Conservation (phyloP, 1,140 invertebrate species). For the Saccostrea echinata region DNA sequence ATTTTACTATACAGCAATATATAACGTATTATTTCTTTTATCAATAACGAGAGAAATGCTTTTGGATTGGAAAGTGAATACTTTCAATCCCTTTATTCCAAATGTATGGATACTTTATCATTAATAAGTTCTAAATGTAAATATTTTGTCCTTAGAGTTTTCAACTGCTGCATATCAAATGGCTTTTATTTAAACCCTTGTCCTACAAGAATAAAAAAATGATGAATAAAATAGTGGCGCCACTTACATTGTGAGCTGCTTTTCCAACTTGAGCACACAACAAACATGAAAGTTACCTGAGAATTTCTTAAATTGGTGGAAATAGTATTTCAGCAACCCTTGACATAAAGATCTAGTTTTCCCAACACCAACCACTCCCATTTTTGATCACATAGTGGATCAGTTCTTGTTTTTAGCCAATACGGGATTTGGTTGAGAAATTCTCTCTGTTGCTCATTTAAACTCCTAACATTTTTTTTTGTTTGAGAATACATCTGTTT, state of each 20-base stretch:
- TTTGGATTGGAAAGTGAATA: no score
- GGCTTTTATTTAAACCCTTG: conserved; percentile 55
- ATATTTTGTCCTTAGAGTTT: conserved; percentile 48
- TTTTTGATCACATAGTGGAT: conserved; percentile 48
- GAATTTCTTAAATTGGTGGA: conserved; percentile 36
- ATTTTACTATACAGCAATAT: no score
- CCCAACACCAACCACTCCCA: conserved; percentile 63
- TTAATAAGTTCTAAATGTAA: conserved; percentile 52
- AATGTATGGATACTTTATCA: conserved; percentile 65
- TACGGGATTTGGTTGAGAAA: conserved; percentile 49
- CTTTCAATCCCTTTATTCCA: no score
- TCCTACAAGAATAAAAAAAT: conserved; percentile 53
- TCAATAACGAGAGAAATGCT: no score
- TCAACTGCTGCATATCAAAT: conserved; percentile 52
- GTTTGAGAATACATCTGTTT: conserved; percentile 39
- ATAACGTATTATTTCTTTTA: no score
- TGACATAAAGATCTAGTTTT: conserved; percentile 60
- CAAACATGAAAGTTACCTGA: conserved; percentile 46
- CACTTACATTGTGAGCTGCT: conserved; percentile 56
- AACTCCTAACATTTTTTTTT: background rate
- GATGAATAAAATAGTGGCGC: conserved; percentile 26
- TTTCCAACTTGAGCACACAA: conserved; percentile 57
- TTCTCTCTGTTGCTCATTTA: conserved; percentile 51
- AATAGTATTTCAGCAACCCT: conserved; percentile 45
- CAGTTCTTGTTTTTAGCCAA: conserved; percentile 46